Conservation (phyloP, 2,888 invertebrate species). For the Andrena chrysosceles region DNA sequence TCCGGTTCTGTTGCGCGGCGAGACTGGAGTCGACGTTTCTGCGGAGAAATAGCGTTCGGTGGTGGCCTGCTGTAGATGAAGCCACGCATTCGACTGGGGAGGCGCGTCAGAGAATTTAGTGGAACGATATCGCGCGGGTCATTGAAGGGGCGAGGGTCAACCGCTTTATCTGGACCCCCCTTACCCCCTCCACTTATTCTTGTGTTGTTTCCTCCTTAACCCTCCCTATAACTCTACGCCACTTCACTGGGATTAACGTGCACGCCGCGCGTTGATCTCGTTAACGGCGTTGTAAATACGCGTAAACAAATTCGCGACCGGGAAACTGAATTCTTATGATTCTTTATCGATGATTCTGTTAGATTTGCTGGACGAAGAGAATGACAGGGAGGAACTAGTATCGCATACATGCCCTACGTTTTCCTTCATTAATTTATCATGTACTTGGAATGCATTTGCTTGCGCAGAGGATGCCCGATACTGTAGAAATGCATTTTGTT, state of each 20-base stretch:
- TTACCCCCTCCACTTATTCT: conserved; percentile 53
- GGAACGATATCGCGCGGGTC: conserved; percentile 79
- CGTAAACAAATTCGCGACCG: not conserved
- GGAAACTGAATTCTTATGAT: not conserved
- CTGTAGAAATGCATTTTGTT: too few species aligned
- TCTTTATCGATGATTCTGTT: not conserved
- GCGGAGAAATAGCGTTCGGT: conserved; percentile 8
- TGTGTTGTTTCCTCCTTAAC: conserved; percentile 63
- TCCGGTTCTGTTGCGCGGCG: conserved; percentile 19
- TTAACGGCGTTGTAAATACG: conserved; percentile 1
- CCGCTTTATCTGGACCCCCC: conserved; percentile 74
- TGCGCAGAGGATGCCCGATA: too few species aligned
- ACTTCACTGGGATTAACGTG: conserved; percentile 20
- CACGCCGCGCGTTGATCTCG: not conserved
- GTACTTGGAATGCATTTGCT: too few species aligned
- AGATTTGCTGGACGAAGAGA: not conserved
- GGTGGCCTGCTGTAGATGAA: conserved; percentile 28
- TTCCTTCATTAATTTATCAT: too few species aligned
- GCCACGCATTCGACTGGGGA: conserved; percentile 70
- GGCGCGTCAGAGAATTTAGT: conserved; percentile 75
- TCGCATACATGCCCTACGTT: too few species aligned
- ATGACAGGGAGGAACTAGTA: not conserved
- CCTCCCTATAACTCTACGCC: conserved; percentile 44
- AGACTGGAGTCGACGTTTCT: not conserved
- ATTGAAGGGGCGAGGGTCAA: conserved; percentile 82